Base-by-base conservation (phyloP, 2,888 invertebrate genomes). In the Merodon equestris region DNA sequence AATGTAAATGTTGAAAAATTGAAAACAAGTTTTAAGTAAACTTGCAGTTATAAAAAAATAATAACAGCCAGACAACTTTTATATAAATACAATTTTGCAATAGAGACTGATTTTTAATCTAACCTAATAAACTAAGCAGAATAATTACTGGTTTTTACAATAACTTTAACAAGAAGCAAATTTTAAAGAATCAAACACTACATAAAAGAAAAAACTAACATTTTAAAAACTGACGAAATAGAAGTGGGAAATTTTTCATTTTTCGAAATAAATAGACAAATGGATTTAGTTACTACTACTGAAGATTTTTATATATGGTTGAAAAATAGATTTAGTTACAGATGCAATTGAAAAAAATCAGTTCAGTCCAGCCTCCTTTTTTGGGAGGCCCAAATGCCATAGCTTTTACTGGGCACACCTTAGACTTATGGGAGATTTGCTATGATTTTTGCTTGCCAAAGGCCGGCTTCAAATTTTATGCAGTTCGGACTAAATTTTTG, bases 71-170 rank as follows among this genome's bases (percentile, higher is more conserved):
- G 79, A 75, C 61, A 75, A 81, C 75, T 81, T 81, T 81, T 75
- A 68, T 81, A 75, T 81, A 50, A 81, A 81, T 67, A 76, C 75
- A 74, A 81, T 73, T 84, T 85, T 85, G 87, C 88, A 87, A 88
- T 87, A 88, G 88, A 88, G 88, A 88, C 88, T 88, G 88, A 88
- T 88, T 88, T 84, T 86, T 77, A 64, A 79, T 79, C 73, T 73
- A 79, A 67, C 42, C 63, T 73, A 61, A 79, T 63, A 42, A 70
- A 72, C 70, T 60, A 67, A 82, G 73, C 54, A 70, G 56, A 75
- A 82, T 53, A 72, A 72, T 60, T 45, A 67, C 72, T 76, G 76
- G 70, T 76, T 81, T 75, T 75, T 76, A 72, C 53, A 70, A 47
- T 60, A 58, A 44, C 47, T 18, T 18, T 56, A 48, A 36, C 17